Evolutionary conservation across 2,888 invertebrate species (phyloP).

Genomic region (Portevinia maculata): DNA sequence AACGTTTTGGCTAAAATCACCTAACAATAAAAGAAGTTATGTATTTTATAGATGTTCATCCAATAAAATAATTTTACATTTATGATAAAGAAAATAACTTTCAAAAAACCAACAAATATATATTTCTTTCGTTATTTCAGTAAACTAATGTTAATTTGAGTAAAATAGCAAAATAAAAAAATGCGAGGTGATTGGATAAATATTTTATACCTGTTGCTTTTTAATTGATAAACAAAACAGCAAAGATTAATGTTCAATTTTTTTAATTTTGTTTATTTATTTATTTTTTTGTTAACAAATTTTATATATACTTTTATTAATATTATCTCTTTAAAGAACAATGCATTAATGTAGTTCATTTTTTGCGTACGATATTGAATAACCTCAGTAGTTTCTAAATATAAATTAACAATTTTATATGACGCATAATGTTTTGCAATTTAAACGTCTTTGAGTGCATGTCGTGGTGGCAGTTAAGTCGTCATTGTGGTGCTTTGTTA

Average conservation of each 20-base stretch:
- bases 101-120: conserved; percentile 71
- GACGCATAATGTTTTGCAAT: conserved; percentile 51
- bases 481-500: conserved; percentile 56
- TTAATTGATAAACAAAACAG: conserved; percentile 69
- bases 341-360: conserved; percentile 70
- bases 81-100: conserved; percentile 33
- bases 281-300: no score
- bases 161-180: conserved; percentile 74
- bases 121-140: conserved; percentile 75
- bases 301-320: no score
- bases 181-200: conserved; percentile 75
- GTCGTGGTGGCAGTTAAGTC: conserved; percentile 52
- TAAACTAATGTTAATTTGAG: conserved; percentile 74
- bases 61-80: conserved; percentile 47
- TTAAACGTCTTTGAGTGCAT: conserved; percentile 52
- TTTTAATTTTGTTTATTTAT: conserved; percentile 22
- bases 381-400: conserved; percentile 47
- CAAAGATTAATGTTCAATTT: conserved; percentile 59
- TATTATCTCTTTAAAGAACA: conserved; percentile 34
- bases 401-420: conserved; percentile 35
- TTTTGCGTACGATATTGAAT: conserved; percentile 54
- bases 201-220: conserved; percentile 74
- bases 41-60: conserved; percentile 32
- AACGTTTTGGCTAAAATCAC: conserved; percentile 40
- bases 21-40: conserved; percentile 20